Base-by-base conservation (phyloP, 2,797 vertebrate genomes). In the Crypturellus tataupa region DNA sequence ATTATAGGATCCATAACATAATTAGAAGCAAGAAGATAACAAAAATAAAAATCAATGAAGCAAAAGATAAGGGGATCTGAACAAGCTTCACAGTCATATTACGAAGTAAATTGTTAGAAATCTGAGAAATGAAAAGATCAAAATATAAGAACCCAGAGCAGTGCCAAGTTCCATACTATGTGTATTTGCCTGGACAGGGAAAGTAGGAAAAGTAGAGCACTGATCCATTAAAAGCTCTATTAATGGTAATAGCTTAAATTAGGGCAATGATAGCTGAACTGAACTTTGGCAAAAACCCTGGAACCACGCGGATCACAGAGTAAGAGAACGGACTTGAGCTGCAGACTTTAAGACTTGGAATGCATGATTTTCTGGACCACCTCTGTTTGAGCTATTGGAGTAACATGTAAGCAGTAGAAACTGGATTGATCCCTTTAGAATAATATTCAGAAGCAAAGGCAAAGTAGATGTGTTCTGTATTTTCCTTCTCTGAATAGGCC, bases 41-140 rank as follows among this genome's bases (percentile, higher is more conserved):
- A 62, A 95, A 58, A 94, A 79, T 85, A 94, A 96, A 95, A 96
- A 91, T 53, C 62, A 82, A 76, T 96, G 95, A 96, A 97, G 96
- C 87, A 79, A 60, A 92, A 80, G 39, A 59, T 87, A 73, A 27
- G 79, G 85, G 78, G 80, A 89, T 95, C 49, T 97, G 88, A 94
- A 90, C 80, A 86, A 72, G 58, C 90, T 81, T 29, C 51, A 21
- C 71, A 80, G 91, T 89, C 56, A 20, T 85, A 96, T 97, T 97
- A 98, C 96, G 96, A 96, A 95, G 92, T 97, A 96, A 93, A 93
- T 89, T 8, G 62, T 97, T 93, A 97, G 95, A 97, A 97, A 94
- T 95, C 92, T 95, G 93, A 97, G 94, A 97, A 97, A 95, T 68
- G 62, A 56, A 70, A 93, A 97, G 91, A 95, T 97, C 25, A 51